Base-by-base conservation (phyloP, 1,140 invertebrate genomes). In the Tribolium castaneum region DNA sequence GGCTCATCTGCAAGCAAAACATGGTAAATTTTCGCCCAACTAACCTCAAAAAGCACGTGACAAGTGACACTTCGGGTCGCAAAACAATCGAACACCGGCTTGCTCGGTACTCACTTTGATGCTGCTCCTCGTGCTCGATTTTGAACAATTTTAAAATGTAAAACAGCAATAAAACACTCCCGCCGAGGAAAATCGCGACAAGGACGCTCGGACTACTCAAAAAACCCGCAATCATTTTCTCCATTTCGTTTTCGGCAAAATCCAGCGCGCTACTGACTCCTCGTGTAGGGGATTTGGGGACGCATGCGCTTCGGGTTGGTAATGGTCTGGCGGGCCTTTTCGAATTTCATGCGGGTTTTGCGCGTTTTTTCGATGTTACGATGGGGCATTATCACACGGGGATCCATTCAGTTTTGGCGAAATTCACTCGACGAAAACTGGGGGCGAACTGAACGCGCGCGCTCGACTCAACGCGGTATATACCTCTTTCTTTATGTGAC, bases 81-180 rank as follows among this genome's bases (percentile, higher is more conserved):
- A 9, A 62, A 49, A 79, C 25, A 49, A 72, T 62, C 12, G 51
- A 62, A 22, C 10, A 66, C 30, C 34, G 30, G n/a, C 22, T 10
- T n/a, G n/a, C 1, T 45, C 34, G 5, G 6, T 12, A 16, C 81
- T 82, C 80, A 82, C 81, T 78, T 80, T 81, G 81, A 12, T 14
- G 10, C 22, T 66, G 59, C n/a, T 74, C 19, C 12, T 78, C 75
- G n/a, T 56, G 35, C 13, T 83, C 82, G 51, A 73, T 49, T 62
- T 70, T 75, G 35, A 83, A 73, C 51, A 78, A 54, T 77, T 76
- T 78, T 22, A 83, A 66, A 71, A 81, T 79, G 66, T 83, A 83
- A 34, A 79, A 45, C 14, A 81, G 49, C 14, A 83, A 13, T n/a
- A 83, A 52, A 10, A 76, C 78, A 70, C 78, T 72, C 45, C 51